phyloP scores from a whole-genome alignment of 2,888 invertebrate genomes.

The Amblyjoppa fuscipennis region DNA sequence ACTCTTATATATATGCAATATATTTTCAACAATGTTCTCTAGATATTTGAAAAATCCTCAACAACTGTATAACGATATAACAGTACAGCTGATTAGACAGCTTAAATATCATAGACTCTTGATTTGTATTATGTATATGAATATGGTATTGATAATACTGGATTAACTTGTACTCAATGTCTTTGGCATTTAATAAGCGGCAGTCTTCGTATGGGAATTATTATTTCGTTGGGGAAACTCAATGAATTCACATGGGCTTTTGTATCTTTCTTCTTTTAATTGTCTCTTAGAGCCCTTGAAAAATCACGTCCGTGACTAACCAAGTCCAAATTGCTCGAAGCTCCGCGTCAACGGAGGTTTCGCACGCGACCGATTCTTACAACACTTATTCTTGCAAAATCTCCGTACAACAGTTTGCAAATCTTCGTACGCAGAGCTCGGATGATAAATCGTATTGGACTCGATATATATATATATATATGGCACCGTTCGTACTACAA shows the following conservation, averaged over 20 bases:
- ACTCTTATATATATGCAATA: slow-evolving; percentile 1
- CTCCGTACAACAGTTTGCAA: not conserved
- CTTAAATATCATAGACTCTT: slow-evolving; percentile 56
- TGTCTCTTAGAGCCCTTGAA: not conserved
- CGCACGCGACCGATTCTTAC: not conserved
- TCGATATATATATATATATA: not conserved
- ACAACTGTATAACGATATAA: slow-evolving; percentile 60
- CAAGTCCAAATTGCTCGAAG: not conserved
- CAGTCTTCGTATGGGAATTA: slow-evolving; percentile 33
- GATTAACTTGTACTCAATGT: slow-evolving; percentile 68
- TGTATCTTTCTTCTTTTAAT: not conserved
- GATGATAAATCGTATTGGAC: not conserved
- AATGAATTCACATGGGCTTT: not conserved
- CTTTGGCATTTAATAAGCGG: slow-evolving; percentile 72
- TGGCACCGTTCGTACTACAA: slow-evolving; percentile 1
- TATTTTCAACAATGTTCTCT: not conserved
- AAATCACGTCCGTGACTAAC: slow-evolving; percentile 13
- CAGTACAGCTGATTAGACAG: slow-evolving; percentile 42
- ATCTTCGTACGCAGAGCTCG: not conserved
- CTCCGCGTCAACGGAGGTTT: not conserved
- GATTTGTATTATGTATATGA: slow-evolving; percentile 20
- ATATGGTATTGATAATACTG: slow-evolving; percentile 65
- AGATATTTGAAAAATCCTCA: slow-evolving; percentile 44
- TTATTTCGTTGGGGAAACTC: slow-evolving; percentile 22
- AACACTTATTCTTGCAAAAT: not conserved